Percentiles rank a stretch among this genome's conserved stretches.
Conservation (phyloP, 2,797 vertebrate species). For the Chrosomus eos region DNA sequence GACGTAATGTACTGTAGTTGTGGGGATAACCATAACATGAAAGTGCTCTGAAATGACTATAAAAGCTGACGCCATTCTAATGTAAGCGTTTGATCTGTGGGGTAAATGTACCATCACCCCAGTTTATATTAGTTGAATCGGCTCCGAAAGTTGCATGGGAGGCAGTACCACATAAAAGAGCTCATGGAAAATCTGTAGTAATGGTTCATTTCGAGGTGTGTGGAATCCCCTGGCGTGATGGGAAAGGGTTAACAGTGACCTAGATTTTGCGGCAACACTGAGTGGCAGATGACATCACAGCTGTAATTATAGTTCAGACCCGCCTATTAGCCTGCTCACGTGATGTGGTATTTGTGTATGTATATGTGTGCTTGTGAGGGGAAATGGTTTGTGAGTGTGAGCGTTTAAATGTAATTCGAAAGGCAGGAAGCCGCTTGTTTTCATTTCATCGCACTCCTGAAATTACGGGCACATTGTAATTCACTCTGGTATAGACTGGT, state of each 20-base stretch:
- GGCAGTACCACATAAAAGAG: constrained; percentile 42
- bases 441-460: not conserved
- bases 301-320: constrained; percentile 75
- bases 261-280: constrained; percentile 80
- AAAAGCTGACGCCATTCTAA: not conserved
- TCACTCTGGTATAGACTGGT: not conserved
- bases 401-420: constrained; percentile 42
- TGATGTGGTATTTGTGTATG: constrained; percentile 62
- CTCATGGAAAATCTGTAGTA: constrained; percentile 64
- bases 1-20: not conserved
- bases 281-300: constrained; percentile 78
- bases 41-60: not conserved
- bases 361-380: constrained; percentile 17
- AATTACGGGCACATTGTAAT: not conserved
- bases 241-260: constrained; percentile 79
- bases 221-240: constrained; percentile 68
- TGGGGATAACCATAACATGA: constrained; percentile 29
- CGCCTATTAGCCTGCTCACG: constrained; percentile 67
- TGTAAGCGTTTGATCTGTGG: constrained; percentile 13
- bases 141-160: constrained; percentile 7
- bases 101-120: constrained; percentile 11
- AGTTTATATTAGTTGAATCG: not conserved
- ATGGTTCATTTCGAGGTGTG: constrained; percentile 58
- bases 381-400: constrained; percentile 43
- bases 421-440: constrained; percentile 44